phyloP scores from a whole-genome alignment of 2,113 vertebrate species.

The Tachuris rubrigastra region DNA sequence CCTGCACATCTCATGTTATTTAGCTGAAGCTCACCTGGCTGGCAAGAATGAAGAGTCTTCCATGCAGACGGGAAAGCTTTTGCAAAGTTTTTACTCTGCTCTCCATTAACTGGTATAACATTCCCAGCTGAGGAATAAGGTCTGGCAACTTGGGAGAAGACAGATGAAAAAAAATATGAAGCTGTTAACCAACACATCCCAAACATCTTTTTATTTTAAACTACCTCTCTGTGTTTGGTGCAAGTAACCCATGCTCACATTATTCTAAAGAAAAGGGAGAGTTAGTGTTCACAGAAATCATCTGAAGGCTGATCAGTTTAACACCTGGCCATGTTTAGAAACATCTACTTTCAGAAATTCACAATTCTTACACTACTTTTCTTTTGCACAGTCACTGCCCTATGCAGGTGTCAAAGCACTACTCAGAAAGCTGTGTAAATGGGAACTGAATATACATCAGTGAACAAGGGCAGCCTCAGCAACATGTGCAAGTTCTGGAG shows the following conservation, averaged over 20 bases:
- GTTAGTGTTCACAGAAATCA: neutral
- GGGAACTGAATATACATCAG: neutral
- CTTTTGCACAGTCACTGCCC: neutral
- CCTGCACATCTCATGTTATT: neutral
- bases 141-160: conserved; percentile 84
- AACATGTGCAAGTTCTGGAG: rapidly evolving
- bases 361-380: neutral
- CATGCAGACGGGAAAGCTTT: conserved; percentile 90
- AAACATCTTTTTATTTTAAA: neutral
- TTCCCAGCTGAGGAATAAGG: conserved; percentile 88
- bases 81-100: conserved; percentile 93
- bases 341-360: neutral
- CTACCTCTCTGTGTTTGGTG: neutral
- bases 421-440: neutral
- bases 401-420: neutral
- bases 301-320: neutral
- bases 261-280: neutral
- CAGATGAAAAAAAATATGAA: neutral
- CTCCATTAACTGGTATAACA: conserved; percentile 94
- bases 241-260: neutral
- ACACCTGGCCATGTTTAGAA: neutral
- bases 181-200: neutral
- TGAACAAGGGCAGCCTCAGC: neutral
- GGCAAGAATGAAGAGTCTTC: conserved; percentile 91
- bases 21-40: conserved; percentile 80